phyloP scores from a whole-genome alignment of 2,113 vertebrate species.

The Microcebus lehilahytsara region DNA sequence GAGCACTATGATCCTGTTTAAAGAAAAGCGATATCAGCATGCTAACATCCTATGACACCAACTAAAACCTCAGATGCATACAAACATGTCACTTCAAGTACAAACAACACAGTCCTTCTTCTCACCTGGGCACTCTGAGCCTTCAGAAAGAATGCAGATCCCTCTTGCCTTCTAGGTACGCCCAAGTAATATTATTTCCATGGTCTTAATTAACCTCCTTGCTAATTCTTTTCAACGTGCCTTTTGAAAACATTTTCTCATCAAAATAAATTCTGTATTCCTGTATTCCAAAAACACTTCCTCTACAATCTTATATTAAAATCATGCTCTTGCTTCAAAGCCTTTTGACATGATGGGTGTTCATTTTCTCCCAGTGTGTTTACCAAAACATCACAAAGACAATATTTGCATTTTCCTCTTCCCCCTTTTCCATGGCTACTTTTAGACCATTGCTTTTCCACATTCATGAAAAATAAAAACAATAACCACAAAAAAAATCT shows the following conservation, averaged over 20 bases:
- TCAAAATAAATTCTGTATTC: neutral
- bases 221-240: neutral
- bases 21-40: neutral
- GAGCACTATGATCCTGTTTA: neutral
- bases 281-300: neutral
- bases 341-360: neutral
- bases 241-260: neutral
- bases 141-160: neutral
- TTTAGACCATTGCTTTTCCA: neutral
- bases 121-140: neutral
- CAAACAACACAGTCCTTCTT: neutral
- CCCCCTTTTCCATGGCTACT: neutral
- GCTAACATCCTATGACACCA: neutral
- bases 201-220: neutral
- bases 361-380: neutral
- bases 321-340: neutral
- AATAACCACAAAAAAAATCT: neutral
- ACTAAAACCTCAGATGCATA: neutral
- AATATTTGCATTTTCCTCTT: neutral
- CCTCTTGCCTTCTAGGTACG: neutral
- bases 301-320: neutral
- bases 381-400: neutral
- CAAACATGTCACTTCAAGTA: neutral
- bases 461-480: neutral
- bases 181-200: neutral